Evolutionary conservation across 2,797 vertebrate species (phyloP).

Genomic region (Typhlichthys eigenmanni): DNA sequence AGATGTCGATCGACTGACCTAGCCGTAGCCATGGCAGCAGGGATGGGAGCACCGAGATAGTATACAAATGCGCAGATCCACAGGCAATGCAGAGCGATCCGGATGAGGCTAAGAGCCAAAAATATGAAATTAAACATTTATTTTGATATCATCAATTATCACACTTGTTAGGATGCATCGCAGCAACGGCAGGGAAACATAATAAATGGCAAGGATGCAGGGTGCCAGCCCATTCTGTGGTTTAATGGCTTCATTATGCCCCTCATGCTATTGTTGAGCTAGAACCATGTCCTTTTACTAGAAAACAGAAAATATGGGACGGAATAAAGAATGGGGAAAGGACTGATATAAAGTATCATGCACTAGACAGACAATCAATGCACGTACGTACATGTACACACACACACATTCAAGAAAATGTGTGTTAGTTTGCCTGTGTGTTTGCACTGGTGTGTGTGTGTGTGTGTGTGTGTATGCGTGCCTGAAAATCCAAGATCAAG

Average conservation of each 20-base stretch:
- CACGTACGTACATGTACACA: conserved; percentile 40
- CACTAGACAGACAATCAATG: conserved; percentile 48
- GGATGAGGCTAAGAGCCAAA: conserved; percentile 33
- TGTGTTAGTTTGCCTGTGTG: not conserved
- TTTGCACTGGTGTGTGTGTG: not conserved
- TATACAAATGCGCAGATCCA: not conserved
- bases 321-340: conserved; percentile 14
- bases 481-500: conserved; percentile 48
- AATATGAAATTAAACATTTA: conserved; percentile 59
- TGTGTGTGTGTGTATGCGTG: conserved; percentile 14
- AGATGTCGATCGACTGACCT: conserved; percentile 58
- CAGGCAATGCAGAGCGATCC: not conserved
- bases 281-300: conserved; percentile 27
- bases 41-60: conserved; percentile 16
- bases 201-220: conserved; percentile 38
- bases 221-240: conserved; percentile 34
- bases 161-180: conserved; percentile 48
- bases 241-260: conserved; percentile 41
- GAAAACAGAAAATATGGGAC: conserved; percentile 9
- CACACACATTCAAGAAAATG: conserved; percentile 14
- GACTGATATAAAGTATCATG: conserved; percentile 35
- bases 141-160: conserved; percentile 62
- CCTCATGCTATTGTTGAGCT: conserved; percentile 31
- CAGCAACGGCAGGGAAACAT: conserved; percentile 35
- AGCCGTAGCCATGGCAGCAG: conserved; percentile 51